A percentile compares a stretch with the other conserved stretches of the same genome.
phyloP scores from a whole-genome alignment of 2,888 invertebrate species.

The Apodemia duryi region DNA sequence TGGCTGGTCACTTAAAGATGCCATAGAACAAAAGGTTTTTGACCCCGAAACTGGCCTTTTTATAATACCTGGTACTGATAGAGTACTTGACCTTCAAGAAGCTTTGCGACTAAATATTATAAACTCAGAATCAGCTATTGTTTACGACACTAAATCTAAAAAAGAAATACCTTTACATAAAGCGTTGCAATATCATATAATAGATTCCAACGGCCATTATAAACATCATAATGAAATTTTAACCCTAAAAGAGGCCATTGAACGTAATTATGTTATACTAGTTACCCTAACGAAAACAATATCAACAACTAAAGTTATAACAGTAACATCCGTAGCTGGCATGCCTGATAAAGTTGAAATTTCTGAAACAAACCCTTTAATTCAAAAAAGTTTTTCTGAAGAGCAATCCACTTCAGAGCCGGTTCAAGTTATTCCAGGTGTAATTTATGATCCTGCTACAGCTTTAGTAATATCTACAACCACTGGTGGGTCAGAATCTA shows the following conservation, averaged over 20 bases:
- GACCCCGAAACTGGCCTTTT: constrained; percentile 91
- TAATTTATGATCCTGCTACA: constrained; percentile 89
- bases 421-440: constrained; percentile 84
- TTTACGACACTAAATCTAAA: constrained; percentile 87
- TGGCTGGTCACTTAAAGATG: constrained; percentile 91
- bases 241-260: constrained; percentile 87
- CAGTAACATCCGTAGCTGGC: constrained; percentile 85
- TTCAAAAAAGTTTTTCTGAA: constrained; percentile 38
- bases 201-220: constrained; percentile 90
- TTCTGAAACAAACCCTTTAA: constrained; percentile 61
- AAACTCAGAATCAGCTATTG: constrained; percentile 89
- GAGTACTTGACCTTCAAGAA: constrained; percentile 91
- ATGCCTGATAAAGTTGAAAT: constrained; percentile 86
- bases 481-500: constrained; percentile 83
- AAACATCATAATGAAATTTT: constrained; percentile 72
- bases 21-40: constrained; percentile 89
- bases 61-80: constrained; percentile 91
- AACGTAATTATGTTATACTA: constrained; percentile 81
- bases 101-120: constrained; percentile 92
- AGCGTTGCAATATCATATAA: constrained; percentile 87
- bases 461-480: constrained; percentile 86
- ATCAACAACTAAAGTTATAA: constrained; percentile 81
- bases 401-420: constrained; percentile 81
- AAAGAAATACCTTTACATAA: constrained; percentile 83
- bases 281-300: constrained; percentile 68